Evolutionary conservation across 2,797 vertebrate species (phyloP).

Genomic region (Anguilla megastoma): DNA sequence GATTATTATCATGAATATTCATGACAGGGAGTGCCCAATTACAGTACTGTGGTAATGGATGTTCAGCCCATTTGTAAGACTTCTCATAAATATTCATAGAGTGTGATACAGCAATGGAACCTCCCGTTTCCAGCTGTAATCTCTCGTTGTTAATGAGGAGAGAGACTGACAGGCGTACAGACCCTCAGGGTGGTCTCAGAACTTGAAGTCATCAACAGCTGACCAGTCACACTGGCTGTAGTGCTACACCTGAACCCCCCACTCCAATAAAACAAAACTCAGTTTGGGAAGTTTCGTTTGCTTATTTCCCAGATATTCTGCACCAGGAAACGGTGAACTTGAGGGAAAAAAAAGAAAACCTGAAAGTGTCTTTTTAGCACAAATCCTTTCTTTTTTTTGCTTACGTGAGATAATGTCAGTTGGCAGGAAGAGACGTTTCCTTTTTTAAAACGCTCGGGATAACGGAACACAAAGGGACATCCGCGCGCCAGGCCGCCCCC

Average conservation of each 20-base stretch:
- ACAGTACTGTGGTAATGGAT: slow-evolving; percentile 54
- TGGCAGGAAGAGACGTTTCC: slow-evolving; percentile 35
- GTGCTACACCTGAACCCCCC: background rate
- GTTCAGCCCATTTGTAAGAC: slow-evolving; percentile 31
- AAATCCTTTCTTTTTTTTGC: slow-evolving; percentile 26
- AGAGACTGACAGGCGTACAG: background rate
- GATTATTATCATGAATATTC: background rate
- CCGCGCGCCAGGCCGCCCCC: slow-evolving; percentile 43
- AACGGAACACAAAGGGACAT: slow-evolving; percentile 36
- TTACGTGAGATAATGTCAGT: slow-evolving; percentile 30
- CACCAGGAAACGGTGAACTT: slow-evolving; percentile 35
- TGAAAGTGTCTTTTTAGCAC: slow-evolving; percentile 34
- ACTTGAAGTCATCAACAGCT: background rate
- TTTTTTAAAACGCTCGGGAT: slow-evolving; percentile 29
- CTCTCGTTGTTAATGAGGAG: background rate
- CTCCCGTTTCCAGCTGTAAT: background rate
- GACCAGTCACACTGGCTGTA: background rate
- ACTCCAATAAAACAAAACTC: background rate
- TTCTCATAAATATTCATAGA: slow-evolving; percentile 30
- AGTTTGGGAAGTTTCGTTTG: slow-evolving; percentile 45
- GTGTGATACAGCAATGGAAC: slow-evolving; percentile 27
- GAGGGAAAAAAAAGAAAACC: slow-evolving; percentile 43
- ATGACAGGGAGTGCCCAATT: slow-evolving; percentile 45
- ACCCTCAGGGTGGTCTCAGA: background rate
- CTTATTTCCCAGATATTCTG: slow-evolving; percentile 34